These are phyloP conservation scores for Rhaphigaster nebulosa DNA, from an alignment of 2,888 invertebrate genomes.

Conservation along the genomic window DNA sequence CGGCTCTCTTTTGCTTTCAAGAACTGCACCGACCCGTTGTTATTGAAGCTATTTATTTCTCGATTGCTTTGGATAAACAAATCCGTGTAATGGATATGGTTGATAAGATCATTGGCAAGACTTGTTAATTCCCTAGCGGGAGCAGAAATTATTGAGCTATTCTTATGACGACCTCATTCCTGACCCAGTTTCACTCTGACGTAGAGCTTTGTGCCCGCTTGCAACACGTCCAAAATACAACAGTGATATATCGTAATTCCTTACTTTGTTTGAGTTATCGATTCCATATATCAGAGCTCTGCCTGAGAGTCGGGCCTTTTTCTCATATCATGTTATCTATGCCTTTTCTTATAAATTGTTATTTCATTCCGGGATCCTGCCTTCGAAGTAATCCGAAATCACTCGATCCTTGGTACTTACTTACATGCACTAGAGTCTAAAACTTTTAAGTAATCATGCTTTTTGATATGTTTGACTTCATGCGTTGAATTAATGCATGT, in stretches of 20 bases:
- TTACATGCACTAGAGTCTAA: not conserved
- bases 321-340: not conserved
- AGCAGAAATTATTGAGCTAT: slow-evolving; percentile 53
- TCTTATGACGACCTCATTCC: slow-evolving; percentile 56
- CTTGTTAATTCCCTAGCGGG: not conserved
- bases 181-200: slow-evolving; percentile 38
- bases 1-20: not conserved
- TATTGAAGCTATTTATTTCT: not conserved
- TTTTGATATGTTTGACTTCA: too few species aligned
- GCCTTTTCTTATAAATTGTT: slow-evolving; percentile 6
- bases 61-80: not conserved
- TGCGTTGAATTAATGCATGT: too few species aligned
- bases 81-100: not conserved
- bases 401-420: not conserved
- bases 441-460: not conserved
- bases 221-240: slow-evolving; percentile 12
- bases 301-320: not conserved
- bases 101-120: slow-evolving; percentile 7
- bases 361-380: not conserved
- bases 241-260: not conserved
- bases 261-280: not conserved
- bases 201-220: not conserved
- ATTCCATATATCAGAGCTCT: not conserved
- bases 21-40: not conserved
- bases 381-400: not conserved